Evolutionary conservation across 1,140 invertebrate genomes (phyloP), one percentile per base, ranked within the genome.

Genomic region (Listronotus bonariensis): DNA sequence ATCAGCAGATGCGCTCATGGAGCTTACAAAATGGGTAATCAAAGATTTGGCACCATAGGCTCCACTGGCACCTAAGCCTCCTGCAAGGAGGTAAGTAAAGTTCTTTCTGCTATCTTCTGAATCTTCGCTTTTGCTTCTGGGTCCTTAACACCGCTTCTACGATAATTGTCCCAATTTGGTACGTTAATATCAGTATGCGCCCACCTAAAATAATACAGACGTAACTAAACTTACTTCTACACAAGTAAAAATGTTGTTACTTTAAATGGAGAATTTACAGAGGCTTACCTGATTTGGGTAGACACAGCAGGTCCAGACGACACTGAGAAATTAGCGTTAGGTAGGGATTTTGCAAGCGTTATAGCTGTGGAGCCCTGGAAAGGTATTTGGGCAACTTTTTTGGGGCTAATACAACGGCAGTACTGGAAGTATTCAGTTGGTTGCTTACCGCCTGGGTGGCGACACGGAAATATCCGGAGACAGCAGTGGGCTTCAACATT

Each of bases 1-100:
- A 86, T 99, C 96, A 72, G 92, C 92, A 7, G 93, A 87, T n/a
- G 96, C 92, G 67, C 88, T 87, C 88, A 98, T 90, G 0, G 86
- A 89, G 9, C 82, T 80, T 0, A 98, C 83, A 55, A 90, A 85
- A 18, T 90, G 84, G 5, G 85, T 87, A 18, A 96, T 90, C 6
- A 93, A 70, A 31, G 87, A 81, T 78, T 97, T 97, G 18, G 92
- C 92, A 7, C 84, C 84, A 78, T 96, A 95, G 0, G 89, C 86
- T 54, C 83, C 83, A 56, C 85, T 86, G 5, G 93, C 84, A 60
- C 85, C 82, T 57, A 87, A 80, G 88, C 90, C 87, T 81, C 88
- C 91, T 76, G 90, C 87, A 60, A 97, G 76, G 49, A 95, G 68
- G 75, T 97, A 97, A 11, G 90, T 88, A 77, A 92, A 89, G 20